Evolutionary conservation across 2,888 invertebrate species (phyloP).

Genomic region (Pantelozetes paolii): DNA sequence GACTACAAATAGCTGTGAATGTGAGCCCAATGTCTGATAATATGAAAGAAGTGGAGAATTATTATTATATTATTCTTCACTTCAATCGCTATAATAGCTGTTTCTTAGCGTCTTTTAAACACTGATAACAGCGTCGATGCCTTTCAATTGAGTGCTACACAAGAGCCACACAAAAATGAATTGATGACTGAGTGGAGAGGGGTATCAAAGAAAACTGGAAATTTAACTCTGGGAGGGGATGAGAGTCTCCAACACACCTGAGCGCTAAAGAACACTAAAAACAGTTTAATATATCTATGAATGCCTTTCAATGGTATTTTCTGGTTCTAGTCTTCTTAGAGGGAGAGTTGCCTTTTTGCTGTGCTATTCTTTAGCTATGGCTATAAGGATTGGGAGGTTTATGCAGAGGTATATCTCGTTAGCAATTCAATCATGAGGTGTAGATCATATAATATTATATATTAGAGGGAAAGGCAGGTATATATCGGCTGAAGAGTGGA

Average conservation of each 20-base stretch:
- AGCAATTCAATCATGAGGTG: slow-evolving; percentile 32
- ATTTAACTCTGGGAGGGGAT: not conserved
- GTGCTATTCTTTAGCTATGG: not conserved
- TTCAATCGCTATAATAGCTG: not conserved
- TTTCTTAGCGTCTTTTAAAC: not conserved
- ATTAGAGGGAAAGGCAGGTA: not conserved
- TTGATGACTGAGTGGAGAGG: not conserved
- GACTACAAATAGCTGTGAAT: slow-evolving; percentile 30
- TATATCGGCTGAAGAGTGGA: not conserved
- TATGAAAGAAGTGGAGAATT: not conserved
- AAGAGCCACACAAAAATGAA: not conserved
- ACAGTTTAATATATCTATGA: not conserved
- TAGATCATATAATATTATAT: not conserved
- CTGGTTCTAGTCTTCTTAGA: not conserved
- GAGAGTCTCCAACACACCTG: not conserved
- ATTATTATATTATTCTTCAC: slow-evolving; percentile 16
- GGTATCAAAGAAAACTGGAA: not conserved
- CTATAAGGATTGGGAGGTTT: not conserved
- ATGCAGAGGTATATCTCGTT: not conserved
- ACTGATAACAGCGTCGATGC: slow-evolving; percentile 19
- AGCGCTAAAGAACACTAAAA: not conserved
- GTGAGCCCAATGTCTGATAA: not conserved
- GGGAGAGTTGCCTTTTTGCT: not conserved
- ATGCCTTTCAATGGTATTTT: not conserved
- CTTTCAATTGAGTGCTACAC: slow-evolving; percentile 5